A percentile compares a stretch with the other conserved stretches of the same genome.
These are phyloP conservation scores for Eremophila alpestris DNA, from an alignment of 2,797 vertebrate species.

Conservation along the genomic window DNA sequence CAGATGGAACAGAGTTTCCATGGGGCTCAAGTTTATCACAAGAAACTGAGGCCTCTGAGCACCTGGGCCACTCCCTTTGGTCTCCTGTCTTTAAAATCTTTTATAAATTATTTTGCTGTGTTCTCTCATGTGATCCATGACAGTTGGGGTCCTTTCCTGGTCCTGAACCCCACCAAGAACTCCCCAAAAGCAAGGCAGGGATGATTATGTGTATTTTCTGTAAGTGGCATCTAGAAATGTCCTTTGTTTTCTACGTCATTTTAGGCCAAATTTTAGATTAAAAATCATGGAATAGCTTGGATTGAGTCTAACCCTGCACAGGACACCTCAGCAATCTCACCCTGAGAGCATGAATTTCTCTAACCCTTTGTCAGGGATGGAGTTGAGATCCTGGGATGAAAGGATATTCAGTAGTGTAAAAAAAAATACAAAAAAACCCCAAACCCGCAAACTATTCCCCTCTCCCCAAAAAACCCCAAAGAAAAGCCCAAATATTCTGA, in stretches of 20 bases:
- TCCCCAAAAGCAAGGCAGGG: neutral
- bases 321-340: neutral
- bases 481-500: neutral
- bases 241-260: neutral
- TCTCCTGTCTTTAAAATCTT: neutral
- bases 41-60: neutral
- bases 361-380: neutral
- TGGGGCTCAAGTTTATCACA: neutral
- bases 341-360: neutral
- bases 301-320: neutral
- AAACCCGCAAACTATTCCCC: fast-evolving
- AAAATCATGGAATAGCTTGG: neutral
- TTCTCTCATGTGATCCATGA: neutral
- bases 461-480: neutral
- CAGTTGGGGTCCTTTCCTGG: neutral
- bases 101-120: neutral
- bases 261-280: neutral
- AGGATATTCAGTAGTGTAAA: neutral
- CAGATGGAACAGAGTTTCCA: neutral
- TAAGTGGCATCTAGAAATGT: neutral
- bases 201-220: fast-evolving
- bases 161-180: neutral
- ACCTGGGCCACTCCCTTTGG: neutral
- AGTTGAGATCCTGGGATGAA: neutral
- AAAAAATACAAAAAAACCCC: neutral